Evolutionary conservation across 2,113 vertebrate genomes (phyloP).

Genomic region (Ptilorrhoa leucosticta): DNA sequence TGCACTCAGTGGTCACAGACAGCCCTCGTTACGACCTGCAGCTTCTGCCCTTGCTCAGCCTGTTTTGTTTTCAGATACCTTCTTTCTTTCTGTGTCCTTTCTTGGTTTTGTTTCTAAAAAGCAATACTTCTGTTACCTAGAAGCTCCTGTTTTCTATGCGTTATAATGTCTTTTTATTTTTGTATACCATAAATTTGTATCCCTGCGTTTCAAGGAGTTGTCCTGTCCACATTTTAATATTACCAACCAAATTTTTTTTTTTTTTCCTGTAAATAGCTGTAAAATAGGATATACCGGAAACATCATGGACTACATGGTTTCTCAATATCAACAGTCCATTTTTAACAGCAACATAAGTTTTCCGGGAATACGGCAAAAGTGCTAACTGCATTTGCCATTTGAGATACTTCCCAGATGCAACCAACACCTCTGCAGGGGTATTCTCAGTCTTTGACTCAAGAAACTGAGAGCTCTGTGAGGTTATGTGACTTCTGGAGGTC

Average conservation of each 20-base stretch:
- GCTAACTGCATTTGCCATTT: background rate
- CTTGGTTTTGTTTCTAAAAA: background rate
- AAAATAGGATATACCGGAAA: background rate
- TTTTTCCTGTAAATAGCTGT: background rate
- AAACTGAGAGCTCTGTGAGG: background rate
- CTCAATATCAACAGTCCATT: background rate
- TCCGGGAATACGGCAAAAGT: background rate
- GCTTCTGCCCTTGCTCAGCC: background rate
- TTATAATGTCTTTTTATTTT: background rate
- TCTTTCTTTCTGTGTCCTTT: background rate
- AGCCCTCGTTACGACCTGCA: accelerated
- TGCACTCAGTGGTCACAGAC: background rate
- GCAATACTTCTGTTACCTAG: background rate
- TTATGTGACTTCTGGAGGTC: background rate
- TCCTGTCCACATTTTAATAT: background rate
- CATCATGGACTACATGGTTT: background rate
- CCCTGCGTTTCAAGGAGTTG: background rate
- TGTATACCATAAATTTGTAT: background rate
- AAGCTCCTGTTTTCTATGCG: background rate
- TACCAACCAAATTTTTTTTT: background rate
- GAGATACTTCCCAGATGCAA: background rate
- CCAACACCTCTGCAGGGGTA: background rate
- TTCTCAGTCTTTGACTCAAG: background rate
- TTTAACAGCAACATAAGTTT: background rate
- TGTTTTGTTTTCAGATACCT: background rate